Evolutionary conservation across 2,888 invertebrate species (phyloP).

Genomic region (Anthophora plumipes): DNA sequence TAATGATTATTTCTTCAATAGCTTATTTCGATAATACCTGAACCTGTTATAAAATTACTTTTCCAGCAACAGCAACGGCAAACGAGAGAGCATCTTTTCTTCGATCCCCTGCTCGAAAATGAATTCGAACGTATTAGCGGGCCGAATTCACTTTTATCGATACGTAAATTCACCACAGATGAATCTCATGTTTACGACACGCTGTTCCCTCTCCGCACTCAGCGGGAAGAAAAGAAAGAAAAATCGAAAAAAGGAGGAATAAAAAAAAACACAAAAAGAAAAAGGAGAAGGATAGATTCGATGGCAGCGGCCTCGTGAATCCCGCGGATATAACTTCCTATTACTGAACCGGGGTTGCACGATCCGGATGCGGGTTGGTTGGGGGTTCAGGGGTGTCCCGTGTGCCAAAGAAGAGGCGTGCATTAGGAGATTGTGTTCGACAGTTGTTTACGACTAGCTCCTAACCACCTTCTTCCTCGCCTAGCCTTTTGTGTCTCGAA

Average conservation of each 20-base stretch:
- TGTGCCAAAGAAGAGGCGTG: conserved; percentile 80
- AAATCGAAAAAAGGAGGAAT: conserved; percentile 31
- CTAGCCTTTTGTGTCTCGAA: conserved; percentile 68
- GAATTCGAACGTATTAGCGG: conserved; percentile 33
- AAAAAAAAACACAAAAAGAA: conserved; percentile 25
- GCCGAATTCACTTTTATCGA: conserved; percentile 33
- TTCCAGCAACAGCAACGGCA: neutral
- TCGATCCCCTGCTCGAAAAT: neutral
- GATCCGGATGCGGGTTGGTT: conserved; percentile 37
- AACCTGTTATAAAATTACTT: no score
- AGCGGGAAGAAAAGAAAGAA: conserved; percentile 27
- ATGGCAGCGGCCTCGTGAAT: conserved; percentile 65
- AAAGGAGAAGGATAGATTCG: conserved; percentile 58
- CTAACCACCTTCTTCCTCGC: conserved; percentile 72
- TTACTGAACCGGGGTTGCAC: conserved; percentile 72
- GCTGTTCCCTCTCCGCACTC: conserved; percentile 7
- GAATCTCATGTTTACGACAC: conserved; percentile 51
- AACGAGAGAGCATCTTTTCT: neutral
- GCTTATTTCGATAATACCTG: no score
- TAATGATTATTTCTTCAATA: no score
- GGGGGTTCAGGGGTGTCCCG: conserved; percentile 60
- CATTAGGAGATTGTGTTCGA: conserved; percentile 84
- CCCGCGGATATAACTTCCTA: conserved; percentile 79
- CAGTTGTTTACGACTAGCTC: conserved; percentile 83
- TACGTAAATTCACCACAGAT: conserved; percentile 33